Base-by-base conservation (phyloP, 1,140 invertebrate genomes). In the Ooceraea biroi region DNA sequence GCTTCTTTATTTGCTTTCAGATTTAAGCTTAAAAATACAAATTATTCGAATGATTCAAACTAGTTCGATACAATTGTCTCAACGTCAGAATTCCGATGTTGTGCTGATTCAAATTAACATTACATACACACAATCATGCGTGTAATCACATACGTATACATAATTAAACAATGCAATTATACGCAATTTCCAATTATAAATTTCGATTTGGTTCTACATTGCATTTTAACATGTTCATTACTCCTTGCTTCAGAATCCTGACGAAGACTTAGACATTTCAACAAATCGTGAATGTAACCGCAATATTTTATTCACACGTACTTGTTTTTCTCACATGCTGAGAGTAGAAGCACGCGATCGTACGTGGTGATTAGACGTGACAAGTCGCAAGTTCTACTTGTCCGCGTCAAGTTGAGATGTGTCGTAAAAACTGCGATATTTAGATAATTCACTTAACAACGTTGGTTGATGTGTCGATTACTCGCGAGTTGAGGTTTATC, bases 381-480 rank as follows among this genome's bases (percentile, higher is more conserved):
- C 19, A 57, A 77, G 65, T 77, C 73, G 10, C 55, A 22, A n/a
- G n/a, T n/a, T n/a, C 22, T 27, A 46, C 36, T 8, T 60, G 73
- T 65, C 25, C 19, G 8, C 1, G 50, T 41, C 58, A 77, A 41
- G 50, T 77, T 52, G 10, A 57, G 48, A 48, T 11, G 72, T 68
- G 44, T 61, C 25, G 14, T 30, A 22, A 30, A 50, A 30, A 84
- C 46, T 58, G 48, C 50, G 74, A 57, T 91, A 88, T 91, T 91
- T 91, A 89, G 88, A 83, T 83, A 73, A 85, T 85, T 91, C 86
- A 90, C 88, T 85, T 89, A 85, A 89, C 90, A 91, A 91, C 91
- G 60, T 85, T 72, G 83, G 91, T 91, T 83, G 85, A 88, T 91
- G 46, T 46, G 46, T 12, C 14, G 46, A 83, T 88, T 82, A 78